Conservation (phyloP, 2,888 invertebrate species). For the Ochropleura leucogaster region DNA sequence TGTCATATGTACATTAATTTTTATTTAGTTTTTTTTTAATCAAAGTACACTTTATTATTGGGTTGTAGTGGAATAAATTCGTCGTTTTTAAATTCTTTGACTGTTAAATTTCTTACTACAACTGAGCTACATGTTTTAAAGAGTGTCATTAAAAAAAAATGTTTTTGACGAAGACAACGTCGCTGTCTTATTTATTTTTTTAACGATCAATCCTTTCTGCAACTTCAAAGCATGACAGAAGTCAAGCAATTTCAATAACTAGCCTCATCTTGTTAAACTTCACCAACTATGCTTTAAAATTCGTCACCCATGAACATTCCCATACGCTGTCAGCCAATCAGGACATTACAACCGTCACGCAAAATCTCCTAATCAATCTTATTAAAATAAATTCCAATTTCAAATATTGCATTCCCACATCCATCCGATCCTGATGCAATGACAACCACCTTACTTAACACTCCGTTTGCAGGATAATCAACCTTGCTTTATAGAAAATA, state of each 20-base stretch:
- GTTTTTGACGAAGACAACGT: neutral
- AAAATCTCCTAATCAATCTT: constrained; percentile 67
- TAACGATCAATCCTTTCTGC: neutral
- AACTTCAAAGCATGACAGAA: constrained; percentile 4
- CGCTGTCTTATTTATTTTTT: neutral
- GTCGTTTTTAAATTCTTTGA: neutral
- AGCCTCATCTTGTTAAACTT: neutral
- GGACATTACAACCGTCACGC: constrained; percentile 46
- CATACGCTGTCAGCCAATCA: constrained; percentile 36
- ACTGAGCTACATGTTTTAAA: neutral
- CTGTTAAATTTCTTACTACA: neutral
- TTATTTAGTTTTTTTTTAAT: neutral
- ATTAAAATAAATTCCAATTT: constrained; percentile 68
- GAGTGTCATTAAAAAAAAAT: neutral
- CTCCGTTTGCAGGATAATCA: constrained; percentile 44
- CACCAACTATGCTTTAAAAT: constrained; percentile 1
- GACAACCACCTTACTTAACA: constrained; percentile 23
- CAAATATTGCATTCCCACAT: constrained; percentile 72
- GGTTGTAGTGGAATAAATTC: neutral
- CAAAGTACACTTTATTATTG: neutral
- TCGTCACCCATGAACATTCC: constrained; percentile 4
- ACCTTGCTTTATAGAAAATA: constrained; percentile 65
- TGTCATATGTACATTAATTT: neutral
- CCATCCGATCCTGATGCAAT: constrained; percentile 61
- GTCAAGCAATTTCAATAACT: neutral